Evolutionary conservation across 2,113 vertebrate genomes (phyloP), one percentile per base, ranked within the genome.

Genomic region (Passer montanus): DNA sequence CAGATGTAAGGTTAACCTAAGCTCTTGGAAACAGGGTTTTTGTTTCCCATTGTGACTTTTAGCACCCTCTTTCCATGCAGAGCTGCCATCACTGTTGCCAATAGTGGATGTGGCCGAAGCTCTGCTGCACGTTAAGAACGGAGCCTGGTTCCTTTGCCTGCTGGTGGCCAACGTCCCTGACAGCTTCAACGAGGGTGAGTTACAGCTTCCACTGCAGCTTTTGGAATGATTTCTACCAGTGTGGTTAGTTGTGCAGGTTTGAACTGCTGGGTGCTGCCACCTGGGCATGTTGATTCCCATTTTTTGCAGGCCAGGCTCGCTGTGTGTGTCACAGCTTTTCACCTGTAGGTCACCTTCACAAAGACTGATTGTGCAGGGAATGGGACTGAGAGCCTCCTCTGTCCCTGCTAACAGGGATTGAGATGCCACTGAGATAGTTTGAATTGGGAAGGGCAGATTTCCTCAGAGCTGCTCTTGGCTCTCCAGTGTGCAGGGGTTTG

Each of bases 81-180:
- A 99, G 87, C 97, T 99, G 55, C 99, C 99, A 2, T 99, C 99
- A 0, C 95, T 99, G 90, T 95, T 99, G 95, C 99, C 99, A 1
- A 99, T 99, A 28, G 98, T 99, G 47, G 99, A 99, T 15, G 99
- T 99, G 88, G 99, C 99, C 2, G 99, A 99, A 93, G 99, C 99
- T 73, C 97, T 99, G 95, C 96, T 99, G 21, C 99, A 99, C 2
- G 98, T 99, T 74, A 98, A 98, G 50, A 99, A 99, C 1, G 99
- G 99, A 63, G 98, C 99, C 92, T 99, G 99, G 99, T 99, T 99
- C 97, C 98, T 99, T 69, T 99, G 99, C 97, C 98, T 99, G 30
- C 97, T 99, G 83, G 99, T 99, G 70, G 99, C 99, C 93, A 99
- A 99, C 22, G 99, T 99, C 92, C 99, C 99, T 3, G 99, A 99